Evolutionary conservation across 1,140 invertebrate species (phyloP).

Genomic region (Limonius californicus): DNA sequence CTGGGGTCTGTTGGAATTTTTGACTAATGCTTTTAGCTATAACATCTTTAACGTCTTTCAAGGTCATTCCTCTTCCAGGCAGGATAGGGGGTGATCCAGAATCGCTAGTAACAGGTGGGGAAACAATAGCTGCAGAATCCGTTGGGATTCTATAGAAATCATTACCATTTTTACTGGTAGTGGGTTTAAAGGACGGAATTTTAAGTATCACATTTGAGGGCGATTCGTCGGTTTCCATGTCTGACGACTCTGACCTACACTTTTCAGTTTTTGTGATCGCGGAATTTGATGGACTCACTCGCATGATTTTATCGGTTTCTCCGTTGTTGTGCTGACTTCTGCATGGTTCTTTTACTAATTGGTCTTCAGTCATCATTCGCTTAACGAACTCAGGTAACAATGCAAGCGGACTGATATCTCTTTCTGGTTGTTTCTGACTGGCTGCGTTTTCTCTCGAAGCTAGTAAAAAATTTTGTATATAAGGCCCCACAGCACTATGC

Average conservation of each 20-base stretch:
- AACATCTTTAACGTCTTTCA: conserved; percentile 68
- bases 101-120: conserved; percentile 46
- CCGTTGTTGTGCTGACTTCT: conserved; percentile 36
- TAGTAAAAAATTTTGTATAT: conserved; percentile 49
- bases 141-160: conserved; percentile 46
- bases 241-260: conserved; percentile 37
- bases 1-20: conserved; percentile 72
- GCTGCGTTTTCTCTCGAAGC: conserved; percentile 32
- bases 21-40: conserved; percentile 86
- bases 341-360: conserved; percentile 30
- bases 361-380: conserved; percentile 55
- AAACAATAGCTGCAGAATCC: conserved; percentile 43
- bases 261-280: conserved; percentile 39
- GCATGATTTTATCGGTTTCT: conserved; percentile 44
- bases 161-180: conserved; percentile 62
- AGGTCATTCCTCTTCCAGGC: conserved; percentile 50
- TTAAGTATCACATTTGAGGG: conserved; percentile 73
- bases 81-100: conserved; percentile 54
- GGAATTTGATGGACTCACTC: conserved; percentile 46
- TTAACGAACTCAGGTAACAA: conserved; percentile 59
- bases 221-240: conserved; percentile 47
- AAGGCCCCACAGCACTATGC: conserved; percentile 55
- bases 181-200: conserved; percentile 88
- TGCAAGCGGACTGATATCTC: conserved; percentile 28
- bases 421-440: conserved; percentile 32